These are phyloP conservation scores for Sturnus vulgaris DNA, from an alignment of 2,113 vertebrate species.

Conservation along the genomic window DNA sequence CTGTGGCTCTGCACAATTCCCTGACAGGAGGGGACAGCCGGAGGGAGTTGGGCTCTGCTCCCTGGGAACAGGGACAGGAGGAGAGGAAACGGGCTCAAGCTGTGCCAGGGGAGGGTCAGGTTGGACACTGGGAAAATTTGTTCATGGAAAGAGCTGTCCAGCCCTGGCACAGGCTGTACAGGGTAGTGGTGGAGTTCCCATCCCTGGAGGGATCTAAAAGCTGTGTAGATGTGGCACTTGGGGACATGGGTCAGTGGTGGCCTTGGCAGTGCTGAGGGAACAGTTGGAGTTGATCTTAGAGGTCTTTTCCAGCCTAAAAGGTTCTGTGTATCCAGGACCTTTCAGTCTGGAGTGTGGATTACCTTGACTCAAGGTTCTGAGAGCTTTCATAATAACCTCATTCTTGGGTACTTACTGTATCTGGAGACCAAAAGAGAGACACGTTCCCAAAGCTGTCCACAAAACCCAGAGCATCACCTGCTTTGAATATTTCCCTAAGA, in stretches of 20 bases:
- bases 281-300: neutral
- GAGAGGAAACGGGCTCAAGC: fast-evolving
- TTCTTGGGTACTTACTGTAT: neutral
- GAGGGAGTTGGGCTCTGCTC: fast-evolving
- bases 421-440: neutral
- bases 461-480: neutral
- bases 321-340: neutral
- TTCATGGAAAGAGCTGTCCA: neutral
- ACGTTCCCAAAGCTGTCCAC: neutral
- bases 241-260: neutral
- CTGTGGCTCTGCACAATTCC: neutral
- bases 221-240: no score
- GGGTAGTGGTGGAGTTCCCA: neutral
- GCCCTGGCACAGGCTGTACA: neutral
- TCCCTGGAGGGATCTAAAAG: neutral
- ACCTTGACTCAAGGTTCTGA: neutral
- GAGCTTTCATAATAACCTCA: neutral
- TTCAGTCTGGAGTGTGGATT: neutral
- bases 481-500: neutral
- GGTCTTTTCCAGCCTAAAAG: neutral
- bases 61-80: neutral
- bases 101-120: neutral
- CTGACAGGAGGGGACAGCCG: neutral
- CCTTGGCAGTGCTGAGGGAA: neutral
- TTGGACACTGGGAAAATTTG: neutral